phyloP scores from a whole-genome alignment of 2,888 invertebrate genomes.

The Phorcus lineatus region DNA sequence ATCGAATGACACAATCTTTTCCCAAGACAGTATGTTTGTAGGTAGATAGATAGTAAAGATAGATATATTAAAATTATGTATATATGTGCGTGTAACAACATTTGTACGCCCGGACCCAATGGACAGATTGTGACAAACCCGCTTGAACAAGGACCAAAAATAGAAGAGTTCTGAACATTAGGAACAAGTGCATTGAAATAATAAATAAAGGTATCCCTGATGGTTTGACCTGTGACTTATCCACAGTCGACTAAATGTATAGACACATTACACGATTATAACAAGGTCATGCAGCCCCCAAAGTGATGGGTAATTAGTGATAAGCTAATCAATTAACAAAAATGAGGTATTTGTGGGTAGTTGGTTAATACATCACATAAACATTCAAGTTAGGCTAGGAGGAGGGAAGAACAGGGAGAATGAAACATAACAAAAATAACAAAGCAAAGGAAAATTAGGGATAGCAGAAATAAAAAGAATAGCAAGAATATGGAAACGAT shows the following conservation, averaged over 20 bases:
- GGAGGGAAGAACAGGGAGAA: not conserved
- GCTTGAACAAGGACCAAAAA: constrained; percentile 13
- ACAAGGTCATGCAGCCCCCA: constrained; percentile 5
- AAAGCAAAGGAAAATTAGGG: not conserved
- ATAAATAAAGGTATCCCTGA: constrained; percentile 7
- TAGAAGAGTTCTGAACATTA: constrained; percentile 7
- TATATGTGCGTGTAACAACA: too few species aligned
- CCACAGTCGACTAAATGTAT: constrained; percentile 10
- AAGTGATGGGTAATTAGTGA: not conserved
- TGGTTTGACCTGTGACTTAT: not conserved
- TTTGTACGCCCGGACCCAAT: not conserved
- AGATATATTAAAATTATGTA: too few species aligned
- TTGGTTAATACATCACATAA: not conserved
- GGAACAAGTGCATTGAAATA: constrained; percentile 15
- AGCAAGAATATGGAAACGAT: not conserved
- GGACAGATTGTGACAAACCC: constrained; percentile 12
- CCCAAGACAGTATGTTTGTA: too few species aligned
- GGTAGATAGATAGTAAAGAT: too few species aligned
- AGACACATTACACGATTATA: not conserved
- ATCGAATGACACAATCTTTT: too few species aligned
- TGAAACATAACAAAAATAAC: not conserved
- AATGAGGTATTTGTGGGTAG: constrained; percentile 1
- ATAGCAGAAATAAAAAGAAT: not conserved
- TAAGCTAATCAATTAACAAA: not conserved
- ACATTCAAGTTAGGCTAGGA: not conserved